Percentiles rank a stretch among this genome's conserved stretches.
These are phyloP conservation scores for Pangasius macronema DNA, from an alignment of 2,797 vertebrate species.

Conservation along the genomic window DNA sequence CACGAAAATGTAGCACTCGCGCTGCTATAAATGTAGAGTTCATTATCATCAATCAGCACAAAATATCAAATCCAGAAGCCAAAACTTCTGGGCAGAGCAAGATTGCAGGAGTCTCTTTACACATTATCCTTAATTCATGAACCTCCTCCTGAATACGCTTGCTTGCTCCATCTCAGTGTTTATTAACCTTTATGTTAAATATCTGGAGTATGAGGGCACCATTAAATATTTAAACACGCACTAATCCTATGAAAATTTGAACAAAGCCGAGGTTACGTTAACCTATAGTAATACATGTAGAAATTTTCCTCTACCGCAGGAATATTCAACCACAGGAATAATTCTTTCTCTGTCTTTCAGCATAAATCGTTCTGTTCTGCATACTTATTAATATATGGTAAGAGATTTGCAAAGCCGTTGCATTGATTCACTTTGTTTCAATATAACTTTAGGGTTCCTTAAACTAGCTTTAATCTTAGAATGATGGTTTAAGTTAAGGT, in stretches of 20 bases:
- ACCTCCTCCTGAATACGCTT: not conserved
- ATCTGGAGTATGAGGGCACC: constrained; percentile 75
- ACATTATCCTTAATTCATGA: constrained; percentile 25
- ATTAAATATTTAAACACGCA: constrained; percentile 81
- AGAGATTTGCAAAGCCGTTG: constrained; percentile 65
- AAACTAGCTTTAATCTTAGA: constrained; percentile 77
- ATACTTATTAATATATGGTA: constrained; percentile 74
- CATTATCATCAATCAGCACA: not conserved
- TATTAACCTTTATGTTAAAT: constrained; percentile 79
- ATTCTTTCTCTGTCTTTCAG: constrained; percentile 63
- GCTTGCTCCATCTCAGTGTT: constrained; percentile 56
- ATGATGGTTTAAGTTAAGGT: constrained; percentile 77
- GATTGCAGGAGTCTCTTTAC: not conserved
- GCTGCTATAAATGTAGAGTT: not conserved
- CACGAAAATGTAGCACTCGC: not conserved
- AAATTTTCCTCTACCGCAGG: constrained; percentile 67
- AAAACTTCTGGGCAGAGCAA: not conserved
- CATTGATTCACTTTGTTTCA: constrained; percentile 77
- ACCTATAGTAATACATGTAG: constrained; percentile 76
- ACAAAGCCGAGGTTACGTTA: constrained; percentile 79
- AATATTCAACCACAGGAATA: constrained; percentile 42
- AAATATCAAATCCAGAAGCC: not conserved
- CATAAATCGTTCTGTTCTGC: constrained; percentile 70
- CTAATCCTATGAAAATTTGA: constrained; percentile 81
- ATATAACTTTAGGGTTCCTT: constrained; percentile 82